These are phyloP conservation scores for Drosophila guanche DNA, from an alignment of 1,140 invertebrate genomes.

Conservation along the genomic window DNA sequence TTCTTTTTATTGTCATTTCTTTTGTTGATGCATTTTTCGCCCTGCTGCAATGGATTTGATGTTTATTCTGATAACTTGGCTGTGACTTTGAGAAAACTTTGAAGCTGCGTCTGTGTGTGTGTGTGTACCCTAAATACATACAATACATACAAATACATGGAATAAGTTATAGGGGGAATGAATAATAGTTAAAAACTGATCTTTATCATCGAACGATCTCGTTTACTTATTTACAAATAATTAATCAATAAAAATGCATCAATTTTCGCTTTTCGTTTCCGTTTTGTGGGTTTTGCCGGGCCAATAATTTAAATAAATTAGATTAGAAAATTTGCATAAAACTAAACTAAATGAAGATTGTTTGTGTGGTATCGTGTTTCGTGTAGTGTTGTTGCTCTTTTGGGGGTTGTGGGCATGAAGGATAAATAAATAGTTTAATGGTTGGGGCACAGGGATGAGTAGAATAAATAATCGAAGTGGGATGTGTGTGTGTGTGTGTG, in stretches of 20 bases:
- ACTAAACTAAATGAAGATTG: constrained; percentile 70
- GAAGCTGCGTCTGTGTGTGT: constrained; percentile 14
- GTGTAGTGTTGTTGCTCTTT: constrained; percentile 2
- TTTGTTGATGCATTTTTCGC: constrained; percentile 46
- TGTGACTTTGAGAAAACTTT: constrained; percentile 67
- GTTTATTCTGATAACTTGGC: constrained; percentile 52
- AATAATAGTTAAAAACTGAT: constrained; percentile 6
- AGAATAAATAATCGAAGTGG: constrained; percentile 76
- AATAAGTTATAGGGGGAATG: constrained; percentile 44
- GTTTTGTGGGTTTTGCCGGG: constrained; percentile 41
- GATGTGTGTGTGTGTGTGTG: constrained; percentile 20
- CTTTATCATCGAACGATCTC: constrained; percentile 60
- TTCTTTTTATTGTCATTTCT: constrained; percentile 55
- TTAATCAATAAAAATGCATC: constrained; percentile 77
- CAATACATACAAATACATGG: constrained; percentile 32
- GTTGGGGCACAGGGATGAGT: constrained; percentile 22
- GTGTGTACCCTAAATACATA: not conserved
- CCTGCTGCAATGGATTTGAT: constrained; percentile 15
- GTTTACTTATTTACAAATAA: constrained; percentile 81
- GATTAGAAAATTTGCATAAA: constrained; percentile 79
- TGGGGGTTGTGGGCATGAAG: not conserved
- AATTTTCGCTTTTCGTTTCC: constrained; percentile 34
- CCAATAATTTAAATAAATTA: constrained; percentile 78
- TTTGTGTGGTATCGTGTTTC: constrained; percentile 18
- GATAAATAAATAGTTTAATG: constrained; percentile 54